Evolutionary conservation across 2,888 invertebrate genomes (phyloP).

Genomic region (Girardia tigrina): DNA sequence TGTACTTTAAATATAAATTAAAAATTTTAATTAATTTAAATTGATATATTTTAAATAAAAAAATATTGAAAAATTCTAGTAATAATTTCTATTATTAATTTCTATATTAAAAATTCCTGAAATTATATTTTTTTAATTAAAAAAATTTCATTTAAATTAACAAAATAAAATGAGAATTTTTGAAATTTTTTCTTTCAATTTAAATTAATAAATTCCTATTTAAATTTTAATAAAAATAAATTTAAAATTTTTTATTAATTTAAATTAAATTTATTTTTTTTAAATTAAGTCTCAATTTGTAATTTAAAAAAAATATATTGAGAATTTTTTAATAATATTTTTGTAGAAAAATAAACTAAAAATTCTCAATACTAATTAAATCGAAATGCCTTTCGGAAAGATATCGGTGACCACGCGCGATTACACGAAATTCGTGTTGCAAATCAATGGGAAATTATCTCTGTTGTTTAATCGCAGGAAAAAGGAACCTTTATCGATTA

Average conservation of each 20-base stretch:
- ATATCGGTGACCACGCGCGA: neutral
- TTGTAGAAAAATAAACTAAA: neutral
- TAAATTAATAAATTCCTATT: neutral
- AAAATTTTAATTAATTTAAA: too few relatives aligned
- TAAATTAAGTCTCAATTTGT: neutral
- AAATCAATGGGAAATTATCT: neutral
- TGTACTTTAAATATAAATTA: too few relatives aligned
- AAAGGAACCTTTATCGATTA: neutral
- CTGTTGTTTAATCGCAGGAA: neutral
- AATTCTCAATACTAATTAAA: neutral
- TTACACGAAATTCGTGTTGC: conserved; percentile 23
- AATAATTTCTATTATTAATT: too few relatives aligned
- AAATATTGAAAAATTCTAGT: too few relatives aligned
- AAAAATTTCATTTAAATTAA: too few relatives aligned
- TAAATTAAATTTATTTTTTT: neutral
- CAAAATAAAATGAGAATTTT: too few relatives aligned
- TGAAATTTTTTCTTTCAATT: too few relatives aligned
- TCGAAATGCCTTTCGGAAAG: neutral
- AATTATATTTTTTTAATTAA: too few relatives aligned
- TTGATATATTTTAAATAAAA: too few relatives aligned
- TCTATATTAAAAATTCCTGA: too few relatives aligned
- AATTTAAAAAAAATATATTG: neutral
- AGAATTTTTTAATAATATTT: neutral
- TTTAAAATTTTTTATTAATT: neutral
- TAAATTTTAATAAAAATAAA: neutral